Conservation (phyloP, 1,140 invertebrate species). For the Aphaenogaster ashmeadi region DNA sequence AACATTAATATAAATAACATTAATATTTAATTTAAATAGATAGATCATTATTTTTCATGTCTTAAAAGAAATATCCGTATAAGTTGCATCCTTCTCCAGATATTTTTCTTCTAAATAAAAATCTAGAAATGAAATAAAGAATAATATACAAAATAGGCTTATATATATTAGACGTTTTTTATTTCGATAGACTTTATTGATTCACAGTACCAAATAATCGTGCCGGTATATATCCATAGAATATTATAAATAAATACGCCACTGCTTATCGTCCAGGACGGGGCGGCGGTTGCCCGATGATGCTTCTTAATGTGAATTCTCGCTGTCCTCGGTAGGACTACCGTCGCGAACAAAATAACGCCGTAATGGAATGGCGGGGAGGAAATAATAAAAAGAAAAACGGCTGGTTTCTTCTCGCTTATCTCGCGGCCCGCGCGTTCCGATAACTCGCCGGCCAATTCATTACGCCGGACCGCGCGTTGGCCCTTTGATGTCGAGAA, state of each 20-base stretch:
- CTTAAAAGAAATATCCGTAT: not conserved
- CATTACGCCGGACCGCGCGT: constrained; percentile 43
- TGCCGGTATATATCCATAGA: not conserved
- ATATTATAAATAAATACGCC: constrained; percentile 44
- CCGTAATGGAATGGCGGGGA: constrained; percentile 67
- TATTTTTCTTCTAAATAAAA: not conserved
- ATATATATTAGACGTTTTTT: not conserved
- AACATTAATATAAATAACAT: not conserved
- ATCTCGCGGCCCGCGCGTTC: constrained; percentile 30
- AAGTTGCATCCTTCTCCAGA: not conserved
- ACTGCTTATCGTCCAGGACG: constrained; percentile 18
- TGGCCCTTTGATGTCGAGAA: constrained; percentile 46
- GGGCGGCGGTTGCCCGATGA: not conserved
- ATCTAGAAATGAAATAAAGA: not conserved
- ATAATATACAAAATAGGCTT: not conserved
- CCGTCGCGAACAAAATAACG: constrained; percentile 56
- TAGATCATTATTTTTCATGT: not conserved
- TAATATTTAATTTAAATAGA: not conserved
- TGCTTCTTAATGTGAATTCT: constrained; percentile 62
- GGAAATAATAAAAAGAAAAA: constrained; percentile 53
- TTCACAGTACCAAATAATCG: not conserved
- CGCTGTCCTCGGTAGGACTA: constrained; percentile 53
- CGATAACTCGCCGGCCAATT: constrained; percentile 57
- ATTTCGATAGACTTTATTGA: not conserved
- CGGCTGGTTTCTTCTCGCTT: constrained; percentile 54